A percentile compares a stretch with the other conserved stretches of the same genome.
Evolutionary conservation across 2,113 vertebrate species (phyloP).

Genomic region (Marmota flaviventris): DNA sequence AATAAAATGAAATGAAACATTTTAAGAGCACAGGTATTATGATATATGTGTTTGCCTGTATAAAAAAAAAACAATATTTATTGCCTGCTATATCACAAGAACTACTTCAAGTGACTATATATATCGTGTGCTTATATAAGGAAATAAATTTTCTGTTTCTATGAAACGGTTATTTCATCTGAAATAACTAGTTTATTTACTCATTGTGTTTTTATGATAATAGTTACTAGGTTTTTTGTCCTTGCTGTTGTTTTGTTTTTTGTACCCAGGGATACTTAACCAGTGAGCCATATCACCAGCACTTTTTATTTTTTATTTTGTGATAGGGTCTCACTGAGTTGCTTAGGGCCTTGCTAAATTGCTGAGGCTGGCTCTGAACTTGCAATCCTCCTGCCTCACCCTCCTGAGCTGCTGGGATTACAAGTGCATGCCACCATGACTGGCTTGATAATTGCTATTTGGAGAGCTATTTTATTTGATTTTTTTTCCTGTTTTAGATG

Average conservation of each 20-base stretch:
- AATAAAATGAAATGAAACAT: neutral
- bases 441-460: neutral
- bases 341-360: too few species aligned
- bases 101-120: neutral
- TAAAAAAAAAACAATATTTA: neutral
- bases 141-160: neutral
- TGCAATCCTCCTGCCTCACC: too few species aligned
- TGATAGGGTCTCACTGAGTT: too few species aligned
- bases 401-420: too few species aligned
- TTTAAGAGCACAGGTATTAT: neutral
- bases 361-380: too few species aligned
- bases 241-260: too few species aligned
- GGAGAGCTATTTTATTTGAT: neutral
- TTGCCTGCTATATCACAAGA: neutral
- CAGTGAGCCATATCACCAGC: too few species aligned
- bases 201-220: neutral
- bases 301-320: too few species aligned
- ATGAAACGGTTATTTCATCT: slow-evolving; percentile 15
- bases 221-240: neutral
- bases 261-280: too few species aligned
- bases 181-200: neutral
- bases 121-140: neutral
- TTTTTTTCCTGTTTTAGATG: neutral
- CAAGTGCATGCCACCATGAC: too few species aligned
- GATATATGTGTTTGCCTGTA: neutral